Evolutionary conservation across 1,140 invertebrate species (phyloP).

Genomic region (Coenobita brevimanus): DNA sequence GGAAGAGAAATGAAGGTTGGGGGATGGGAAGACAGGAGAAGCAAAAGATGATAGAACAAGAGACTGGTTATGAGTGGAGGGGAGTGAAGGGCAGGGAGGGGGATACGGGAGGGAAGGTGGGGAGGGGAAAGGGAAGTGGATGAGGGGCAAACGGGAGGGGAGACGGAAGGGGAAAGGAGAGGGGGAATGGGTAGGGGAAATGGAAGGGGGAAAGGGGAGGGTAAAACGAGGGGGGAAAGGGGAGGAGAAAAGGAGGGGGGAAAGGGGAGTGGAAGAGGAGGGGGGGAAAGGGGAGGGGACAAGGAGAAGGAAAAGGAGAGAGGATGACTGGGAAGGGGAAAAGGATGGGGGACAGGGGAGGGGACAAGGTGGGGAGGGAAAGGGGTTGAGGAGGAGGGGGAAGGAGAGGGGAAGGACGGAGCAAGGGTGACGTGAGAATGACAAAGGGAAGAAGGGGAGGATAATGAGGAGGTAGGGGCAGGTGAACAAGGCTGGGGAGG

Average conservation of each 20-base stretch:
- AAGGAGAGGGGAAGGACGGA: slow-evolving; percentile 3
- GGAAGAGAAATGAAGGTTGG: background rate
- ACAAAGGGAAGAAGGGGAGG: background rate
- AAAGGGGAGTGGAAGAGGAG: background rate
- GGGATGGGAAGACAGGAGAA: background rate
- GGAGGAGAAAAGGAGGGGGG: background rate
- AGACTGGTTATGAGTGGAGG: background rate
- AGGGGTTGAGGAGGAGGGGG: background rate
- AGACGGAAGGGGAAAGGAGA: too few relatives aligned
- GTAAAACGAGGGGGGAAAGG: background rate
- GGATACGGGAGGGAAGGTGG: background rate
- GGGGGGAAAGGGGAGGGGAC: background rate
- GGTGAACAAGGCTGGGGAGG: background rate
- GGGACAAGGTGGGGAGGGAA: background rate
- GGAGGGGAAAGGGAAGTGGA: too few relatives aligned
- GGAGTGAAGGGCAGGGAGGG: background rate
- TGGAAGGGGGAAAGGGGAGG: background rate
- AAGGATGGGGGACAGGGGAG: background rate
- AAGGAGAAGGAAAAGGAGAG: background rate
- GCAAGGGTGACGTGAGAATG: background rate
- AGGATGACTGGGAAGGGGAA: background rate
- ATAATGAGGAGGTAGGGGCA: background rate
- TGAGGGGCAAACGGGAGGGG: background rate
- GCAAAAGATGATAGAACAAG: too few relatives aligned
- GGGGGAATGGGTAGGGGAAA: too few relatives aligned